These are phyloP conservation scores for Festucalex cinctus DNA, from an alignment of 2,113 vertebrate species.

Conservation along the genomic window DNA sequence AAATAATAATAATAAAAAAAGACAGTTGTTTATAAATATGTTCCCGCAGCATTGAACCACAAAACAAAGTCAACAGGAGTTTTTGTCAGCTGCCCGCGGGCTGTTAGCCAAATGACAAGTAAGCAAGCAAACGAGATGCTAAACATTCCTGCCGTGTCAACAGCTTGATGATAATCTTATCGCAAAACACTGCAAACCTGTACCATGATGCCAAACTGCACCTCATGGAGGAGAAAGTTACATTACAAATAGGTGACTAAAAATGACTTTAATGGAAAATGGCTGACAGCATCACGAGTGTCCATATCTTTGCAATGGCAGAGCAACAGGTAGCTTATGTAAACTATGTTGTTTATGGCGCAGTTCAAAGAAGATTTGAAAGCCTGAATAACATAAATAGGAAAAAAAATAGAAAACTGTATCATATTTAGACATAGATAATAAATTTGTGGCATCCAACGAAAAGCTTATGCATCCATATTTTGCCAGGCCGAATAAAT, in stretches of 20 bases:
- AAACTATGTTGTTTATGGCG: too few species aligned
- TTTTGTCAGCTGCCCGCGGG: background rate
- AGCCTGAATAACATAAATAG: background rate
- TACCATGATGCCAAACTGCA: background rate
- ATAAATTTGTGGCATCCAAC: background rate
- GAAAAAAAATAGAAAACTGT: background rate
- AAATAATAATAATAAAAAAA: conserved; percentile 6
- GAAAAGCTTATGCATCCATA: too few species aligned
- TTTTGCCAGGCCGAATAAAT: too few species aligned
- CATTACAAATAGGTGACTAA: background rate
- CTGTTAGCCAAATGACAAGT: background rate
- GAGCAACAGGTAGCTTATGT: too few species aligned
- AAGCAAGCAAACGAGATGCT: background rate
- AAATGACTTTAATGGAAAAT: background rate
- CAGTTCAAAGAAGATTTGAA: background rate
- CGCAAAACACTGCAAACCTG: background rate
- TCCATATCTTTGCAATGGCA: too few species aligned
- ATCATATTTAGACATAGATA: background rate
- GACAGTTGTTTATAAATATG: background rate
- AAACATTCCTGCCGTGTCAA: background rate
- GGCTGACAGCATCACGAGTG: background rate
- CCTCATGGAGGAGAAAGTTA: background rate
- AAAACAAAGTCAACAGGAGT: background rate
- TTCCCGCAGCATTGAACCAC: background rate
- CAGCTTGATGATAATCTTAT: background rate